Conservation (phyloP, 1,140 invertebrate genomes). For the Mesaphorura yosii region DNA sequence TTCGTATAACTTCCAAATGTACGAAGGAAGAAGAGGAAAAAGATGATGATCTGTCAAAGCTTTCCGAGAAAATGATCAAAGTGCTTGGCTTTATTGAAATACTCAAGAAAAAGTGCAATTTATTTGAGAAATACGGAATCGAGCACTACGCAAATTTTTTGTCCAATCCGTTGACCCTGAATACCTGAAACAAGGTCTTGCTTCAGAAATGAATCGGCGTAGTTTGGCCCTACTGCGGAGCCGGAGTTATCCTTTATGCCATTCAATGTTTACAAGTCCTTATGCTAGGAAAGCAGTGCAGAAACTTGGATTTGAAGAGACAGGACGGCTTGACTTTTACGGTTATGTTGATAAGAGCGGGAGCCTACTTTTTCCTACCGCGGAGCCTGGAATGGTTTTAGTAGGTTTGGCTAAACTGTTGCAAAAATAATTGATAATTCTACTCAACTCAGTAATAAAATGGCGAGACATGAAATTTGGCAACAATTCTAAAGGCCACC, state of each 20-base stretch:
- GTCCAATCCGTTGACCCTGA: slow-evolving; percentile 9
- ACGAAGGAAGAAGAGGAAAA: neutral
- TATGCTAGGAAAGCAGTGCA: slow-evolving; percentile 12
- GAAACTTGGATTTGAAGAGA: slow-evolving; percentile 16
- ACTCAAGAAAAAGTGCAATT: slow-evolving; percentile 1
- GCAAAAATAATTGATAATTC: too few relatives aligned
- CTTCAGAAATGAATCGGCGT: slow-evolving; percentile 19
- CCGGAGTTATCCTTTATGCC: slow-evolving; percentile 15
- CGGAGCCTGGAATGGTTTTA: slow-evolving; percentile 10
- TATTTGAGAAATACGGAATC: slow-evolving; percentile 12
- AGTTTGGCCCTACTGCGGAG: slow-evolving; percentile 15
- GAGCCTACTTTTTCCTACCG: slow-evolving; percentile 1
- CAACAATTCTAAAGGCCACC: too few relatives aligned
- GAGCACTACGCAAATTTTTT: slow-evolving; percentile 19
- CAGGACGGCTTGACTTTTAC: slow-evolving; percentile 11
- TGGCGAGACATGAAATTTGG: too few relatives aligned
- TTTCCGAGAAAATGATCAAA: neutral
- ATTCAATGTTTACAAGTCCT: slow-evolving; percentile 20
- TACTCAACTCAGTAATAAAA: too few relatives aligned
- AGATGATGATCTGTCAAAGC: slow-evolving; percentile 4
- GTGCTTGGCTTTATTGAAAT: slow-evolving; percentile 10
- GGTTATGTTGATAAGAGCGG: slow-evolving; percentile 15
- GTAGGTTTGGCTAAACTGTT: slow-evolving; percentile 18
- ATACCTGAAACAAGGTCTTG: slow-evolving; percentile 15
- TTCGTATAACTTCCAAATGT: slow-evolving; percentile 15